phyloP scores from a whole-genome alignment of 2,113 vertebrate genomes.

The Notechis scutatus region DNA sequence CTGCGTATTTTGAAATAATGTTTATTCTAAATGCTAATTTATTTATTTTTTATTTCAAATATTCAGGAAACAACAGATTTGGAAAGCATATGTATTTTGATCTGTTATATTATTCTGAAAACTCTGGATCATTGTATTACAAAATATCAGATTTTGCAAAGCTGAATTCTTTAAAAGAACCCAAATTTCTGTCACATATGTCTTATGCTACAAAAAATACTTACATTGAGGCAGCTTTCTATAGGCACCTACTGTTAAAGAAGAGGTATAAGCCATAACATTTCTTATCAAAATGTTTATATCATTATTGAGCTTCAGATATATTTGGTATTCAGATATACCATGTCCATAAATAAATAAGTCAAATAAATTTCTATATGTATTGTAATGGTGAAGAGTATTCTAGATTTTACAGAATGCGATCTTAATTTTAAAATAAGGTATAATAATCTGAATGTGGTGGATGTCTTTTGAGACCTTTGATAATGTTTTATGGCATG shows the following conservation, averaged over 20 bases:
- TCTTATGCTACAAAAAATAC: not conserved
- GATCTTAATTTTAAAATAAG: constrained; percentile 15
- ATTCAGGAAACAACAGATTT: not conserved
- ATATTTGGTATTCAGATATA: not conserved
- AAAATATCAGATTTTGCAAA: not conserved
- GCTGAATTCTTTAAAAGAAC: not conserved
- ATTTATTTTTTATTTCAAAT: not conserved
- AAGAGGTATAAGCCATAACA: not conserved
- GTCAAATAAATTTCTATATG: not conserved
- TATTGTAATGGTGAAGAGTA: not conserved
- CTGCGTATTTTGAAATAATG: not conserved
- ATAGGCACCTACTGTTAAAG: not conserved
- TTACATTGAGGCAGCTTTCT: not conserved
- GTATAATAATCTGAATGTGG: constrained; percentile 31
- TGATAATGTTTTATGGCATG: constrained; percentile 48
- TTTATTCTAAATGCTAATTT: not conserved
- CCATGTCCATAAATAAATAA: not conserved
- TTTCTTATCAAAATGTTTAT: not conserved
- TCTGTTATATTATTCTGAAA: not conserved
- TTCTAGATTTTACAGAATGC: not conserved
- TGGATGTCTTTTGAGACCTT: constrained; percentile 41
- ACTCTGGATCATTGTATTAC: not conserved
- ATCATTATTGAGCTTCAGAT: not conserved
- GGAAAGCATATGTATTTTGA: not conserved
- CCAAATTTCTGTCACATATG: not conserved